Base-by-base conservation (phyloP, 2,797 vertebrate genomes). In the Heteromormyrus szaboi region DNA sequence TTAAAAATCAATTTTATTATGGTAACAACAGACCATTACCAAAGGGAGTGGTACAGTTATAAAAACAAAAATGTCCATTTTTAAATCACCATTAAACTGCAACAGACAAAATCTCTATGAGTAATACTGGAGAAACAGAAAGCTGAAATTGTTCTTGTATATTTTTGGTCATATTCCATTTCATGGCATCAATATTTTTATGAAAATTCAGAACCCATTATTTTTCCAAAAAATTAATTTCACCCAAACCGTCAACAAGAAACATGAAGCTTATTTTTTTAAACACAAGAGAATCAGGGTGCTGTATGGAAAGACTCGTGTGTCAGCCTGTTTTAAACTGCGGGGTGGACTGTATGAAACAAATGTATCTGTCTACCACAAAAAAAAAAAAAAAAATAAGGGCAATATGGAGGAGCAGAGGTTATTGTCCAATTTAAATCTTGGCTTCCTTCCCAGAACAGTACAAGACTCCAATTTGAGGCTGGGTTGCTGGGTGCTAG, bases 341-440 rank as follows among this genome's bases (percentile, higher is more conserved):
- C 96, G 96, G 96, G 97, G 94, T 96, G 96, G 97, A 98, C 98
- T 98, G 97, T 97, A 99, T 99, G 99, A 99, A 99, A 99, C 98
- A 99, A 99, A 99, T 99, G 97, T 96, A 96, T 96, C 94, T 96
- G 97, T 96, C 97, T 97, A 96, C 97, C 98, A 98, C 97, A 97
- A 97, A 97, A 97, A 97, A 97, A 96, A 96, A 97, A 96, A 97
- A 37, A 97, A 97, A 97, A 97, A 97, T 97, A 97, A 96, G 97
- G 96, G 96, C 97, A 97, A 97, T 97, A 97, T 97, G 97, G 96
- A 95, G 96, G 99, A 98, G 97, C 98, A 99, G 97, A 98, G 99
- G 99, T 99, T 99, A 99, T 98, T 99, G 98, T 99, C 97, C 99
- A 99, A 99, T 99, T 99, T 99, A 99, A 99, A 99, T 99, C 97